These are phyloP conservation scores for Pegoplata infirma DNA, from an alignment of 2,888 invertebrate genomes.

Conservation along the genomic window DNA sequence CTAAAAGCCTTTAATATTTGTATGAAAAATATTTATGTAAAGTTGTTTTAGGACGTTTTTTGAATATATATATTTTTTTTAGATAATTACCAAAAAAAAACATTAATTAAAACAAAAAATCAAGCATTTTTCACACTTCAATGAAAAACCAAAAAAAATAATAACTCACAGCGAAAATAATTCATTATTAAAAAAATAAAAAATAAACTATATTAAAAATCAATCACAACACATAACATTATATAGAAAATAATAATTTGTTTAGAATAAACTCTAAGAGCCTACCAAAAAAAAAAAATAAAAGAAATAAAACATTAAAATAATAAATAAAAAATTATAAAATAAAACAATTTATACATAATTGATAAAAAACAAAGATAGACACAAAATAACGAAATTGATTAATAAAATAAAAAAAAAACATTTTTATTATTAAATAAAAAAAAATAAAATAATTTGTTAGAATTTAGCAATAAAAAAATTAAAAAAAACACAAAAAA, in stretches of 20 bases:
- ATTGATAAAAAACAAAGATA: conserved; percentile 47
- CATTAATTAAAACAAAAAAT: conserved; percentile 18
- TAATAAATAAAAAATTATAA: conserved; percentile 19
- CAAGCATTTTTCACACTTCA: conserved; percentile 45
- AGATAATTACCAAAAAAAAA: conserved; percentile 31
- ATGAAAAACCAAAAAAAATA: neutral
- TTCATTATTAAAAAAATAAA: conserved; percentile 37
- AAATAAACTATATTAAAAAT: conserved; percentile 48
- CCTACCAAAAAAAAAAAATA: conserved; percentile 19
- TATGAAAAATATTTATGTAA: conserved; percentile 22
- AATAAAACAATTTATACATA: conserved; percentile 54
- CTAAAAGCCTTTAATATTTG: conserved; percentile 32
- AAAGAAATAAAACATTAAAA: neutral
- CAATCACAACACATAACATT: conserved; percentile 51
- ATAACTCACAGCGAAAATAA: conserved; percentile 46
- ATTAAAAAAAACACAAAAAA: conserved; percentile 56
- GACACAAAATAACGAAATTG: conserved; percentile 52
- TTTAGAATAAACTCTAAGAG: conserved; percentile 60
- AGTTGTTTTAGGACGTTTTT: conserved; percentile 24
- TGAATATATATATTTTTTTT: conserved; percentile 6
- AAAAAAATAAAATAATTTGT: conserved; percentile 54
- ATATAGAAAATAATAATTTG: conserved; percentile 29
- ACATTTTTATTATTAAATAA: conserved; percentile 59
- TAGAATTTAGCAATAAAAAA: conserved; percentile 55
- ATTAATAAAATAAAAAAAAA: conserved; percentile 39